Evolutionary conservation across 2,888 invertebrate species (phyloP), one percentile per base, ranked within the genome.

Genomic region (Pycnomerus fuliginosus): DNA sequence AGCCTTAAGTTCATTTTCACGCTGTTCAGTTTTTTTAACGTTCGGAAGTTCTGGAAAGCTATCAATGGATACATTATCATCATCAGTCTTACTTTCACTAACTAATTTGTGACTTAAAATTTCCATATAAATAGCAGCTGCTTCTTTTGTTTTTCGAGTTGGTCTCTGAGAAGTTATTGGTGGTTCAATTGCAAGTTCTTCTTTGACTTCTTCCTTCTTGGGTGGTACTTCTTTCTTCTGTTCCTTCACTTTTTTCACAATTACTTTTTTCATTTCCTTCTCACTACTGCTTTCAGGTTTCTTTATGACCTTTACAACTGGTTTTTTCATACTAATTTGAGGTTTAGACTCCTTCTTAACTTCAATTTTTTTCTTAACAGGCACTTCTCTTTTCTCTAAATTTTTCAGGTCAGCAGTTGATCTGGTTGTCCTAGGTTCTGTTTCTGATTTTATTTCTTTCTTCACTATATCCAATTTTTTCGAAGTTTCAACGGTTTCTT

Each of bases 91-190:
- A 33, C 80, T 80, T 15, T 80, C 80, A 52, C 80, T 75, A 12
- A 81, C 80, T 34, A 86, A 71, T 63, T 84, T 84, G 54, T 83
- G 80, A 2, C 84, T 84, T 31, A 87, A 74, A 50, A 86, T 79
- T 60, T 85, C 85, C 82, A 87, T 83, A 53, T 84, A 85, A 38
- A 85, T 78, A 3, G 85, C 79, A 1, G 86, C 86, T 14, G 85
- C 85, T 69, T 85, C 85, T 67, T 87, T 87, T 1, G 85, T 85
- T 68, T 85, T 86, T 20, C 87, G 74, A 5, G 80, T 76, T 0
- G 84, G 84, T 24, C 85, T 65, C 36, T 53, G 53, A 5, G 45
- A 51, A 10, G 41, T 39, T 38, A 28, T 39, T 27, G 22, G 4
- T 38, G n/a, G n/a, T n/a, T n/a, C n/a, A n/a, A n/a, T n/a, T n/a